Conservation (phyloP, 2,113 vertebrate species). For the Lamprologus speciosus region DNA sequence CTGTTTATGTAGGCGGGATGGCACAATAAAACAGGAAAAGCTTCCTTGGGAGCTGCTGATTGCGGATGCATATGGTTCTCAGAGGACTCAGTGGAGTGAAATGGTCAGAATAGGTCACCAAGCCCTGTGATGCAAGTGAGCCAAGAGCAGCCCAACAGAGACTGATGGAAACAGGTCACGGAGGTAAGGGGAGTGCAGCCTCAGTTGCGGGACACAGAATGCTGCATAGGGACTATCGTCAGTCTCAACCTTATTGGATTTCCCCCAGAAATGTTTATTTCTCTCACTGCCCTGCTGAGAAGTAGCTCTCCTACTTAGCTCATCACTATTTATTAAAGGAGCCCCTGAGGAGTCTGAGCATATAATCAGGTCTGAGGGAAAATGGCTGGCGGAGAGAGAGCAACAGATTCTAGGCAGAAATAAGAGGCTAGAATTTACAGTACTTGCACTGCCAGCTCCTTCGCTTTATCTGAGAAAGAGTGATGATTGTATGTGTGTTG, state of each 20-base stretch:
- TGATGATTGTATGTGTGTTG: neutral
- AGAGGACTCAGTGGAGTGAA: neutral
- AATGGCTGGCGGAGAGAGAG: neutral
- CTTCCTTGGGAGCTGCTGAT: slow-evolving; percentile 19
- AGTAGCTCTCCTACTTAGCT: slow-evolving; percentile 53
- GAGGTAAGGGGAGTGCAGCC: neutral
- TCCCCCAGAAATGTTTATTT: slow-evolving; percentile 60
- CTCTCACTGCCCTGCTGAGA: slow-evolving; percentile 35
- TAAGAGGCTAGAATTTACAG: neutral
- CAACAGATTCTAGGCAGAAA: neutral
- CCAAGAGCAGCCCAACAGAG: neutral
- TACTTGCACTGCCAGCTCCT: neutral
- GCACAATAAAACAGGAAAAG: slow-evolving; percentile 36
- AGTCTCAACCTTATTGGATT: slow-evolving; percentile 56
- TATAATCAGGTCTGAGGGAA: neutral
- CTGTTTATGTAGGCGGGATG: slow-evolving; percentile 34
- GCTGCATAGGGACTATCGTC: slow-evolving; percentile 34
- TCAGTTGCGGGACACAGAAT: neutral
- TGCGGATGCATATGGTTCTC: slow-evolving; percentile 20
- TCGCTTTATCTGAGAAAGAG: neutral
- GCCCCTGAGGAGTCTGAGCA: slow-evolving; percentile 25
- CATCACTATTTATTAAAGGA: slow-evolving; percentile 65
- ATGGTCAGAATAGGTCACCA: slow-evolving; percentile 14
- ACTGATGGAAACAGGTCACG: neutral
- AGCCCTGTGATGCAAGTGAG: neutral